These are phyloP conservation scores for Philypnodon macrostomus DNA, from an alignment of 2,797 vertebrate species.

Conservation along the genomic window DNA sequence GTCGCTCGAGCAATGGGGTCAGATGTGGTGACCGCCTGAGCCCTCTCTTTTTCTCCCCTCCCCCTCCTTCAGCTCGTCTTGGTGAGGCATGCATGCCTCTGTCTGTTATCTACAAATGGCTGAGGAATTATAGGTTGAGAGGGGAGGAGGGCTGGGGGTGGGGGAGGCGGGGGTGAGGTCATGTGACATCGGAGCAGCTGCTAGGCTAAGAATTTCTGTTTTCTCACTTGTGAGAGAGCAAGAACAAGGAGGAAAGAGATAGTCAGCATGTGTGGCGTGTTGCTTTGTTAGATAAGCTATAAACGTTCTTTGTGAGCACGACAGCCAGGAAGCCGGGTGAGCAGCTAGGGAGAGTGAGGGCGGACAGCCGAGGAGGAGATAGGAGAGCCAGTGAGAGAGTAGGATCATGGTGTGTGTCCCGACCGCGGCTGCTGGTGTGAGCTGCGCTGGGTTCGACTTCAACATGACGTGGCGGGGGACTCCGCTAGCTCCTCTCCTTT, in stretches of 20 bases:
- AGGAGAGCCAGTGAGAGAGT: constrained; percentile 39
- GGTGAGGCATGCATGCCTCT: constrained; percentile 73
- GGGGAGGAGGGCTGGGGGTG: constrained; percentile 53
- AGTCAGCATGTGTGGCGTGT: constrained; percentile 72
- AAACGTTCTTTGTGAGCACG: constrained; percentile 66
- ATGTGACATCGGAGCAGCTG: constrained; percentile 79
- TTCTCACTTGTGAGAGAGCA: constrained; percentile 62
- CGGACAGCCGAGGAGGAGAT: constrained; percentile 46
- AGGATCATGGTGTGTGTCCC: constrained; percentile 77
- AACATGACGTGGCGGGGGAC: constrained; percentile 77
- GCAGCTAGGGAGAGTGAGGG: constrained; percentile 28
- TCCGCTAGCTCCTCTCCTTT: constrained; percentile 70
- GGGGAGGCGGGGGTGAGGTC: constrained; percentile 38
- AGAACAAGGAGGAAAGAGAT: constrained; percentile 60
- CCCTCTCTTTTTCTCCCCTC: constrained; percentile 29
- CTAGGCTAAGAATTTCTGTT: constrained; percentile 81
- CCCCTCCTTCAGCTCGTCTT: constrained; percentile 48
- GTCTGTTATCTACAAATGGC: constrained; percentile 75
- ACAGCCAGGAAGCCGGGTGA: constrained; percentile 56
- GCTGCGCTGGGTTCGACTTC: constrained; percentile 63
- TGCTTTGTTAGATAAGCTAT: constrained; percentile 84
- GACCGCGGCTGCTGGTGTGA: constrained; percentile 51
- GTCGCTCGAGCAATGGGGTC: constrained; percentile 64
- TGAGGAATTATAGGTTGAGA: constrained; percentile 79
- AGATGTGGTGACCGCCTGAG: constrained; percentile 68